Evolutionary conservation across 2,888 invertebrate genomes (phyloP), one percentile per base, ranked within the genome.

Genomic region (Drosophila anomelani): DNA sequence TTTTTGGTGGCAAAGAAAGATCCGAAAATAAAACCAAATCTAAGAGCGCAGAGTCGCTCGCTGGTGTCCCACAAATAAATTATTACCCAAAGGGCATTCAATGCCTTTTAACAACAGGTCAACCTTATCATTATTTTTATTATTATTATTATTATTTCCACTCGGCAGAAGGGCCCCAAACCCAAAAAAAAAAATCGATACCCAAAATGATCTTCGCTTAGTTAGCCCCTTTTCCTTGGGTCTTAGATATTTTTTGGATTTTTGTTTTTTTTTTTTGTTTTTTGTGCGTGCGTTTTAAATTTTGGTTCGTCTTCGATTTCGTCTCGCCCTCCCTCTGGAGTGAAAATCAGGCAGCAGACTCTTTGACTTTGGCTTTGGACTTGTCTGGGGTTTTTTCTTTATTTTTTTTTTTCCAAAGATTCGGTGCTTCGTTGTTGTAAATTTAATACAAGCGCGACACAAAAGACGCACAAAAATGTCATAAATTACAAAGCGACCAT

Each of bases 101-200:
- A 89, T 88, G 89, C 76, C 89, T 90, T 88, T 88, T 90, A 89
- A 90, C 88, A 90, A 89, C 88, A 89, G 90, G 90, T 90, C 90
- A 88, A 88, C 88, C 88, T 89, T 90, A 88, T 88, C 90, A 89
- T 88, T 90, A 88, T 90, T 90, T 87, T 87, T 88, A 88, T 88
- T 85, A 89, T 88, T 89, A 87, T 79, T 81, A 82, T 89, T 85
- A 85, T 89, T 84, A 86, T 84, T 79, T 85, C 77, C 77, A 84
- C 73, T 81, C 79, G 72, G 85, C 58, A 55, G 51, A 59, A 49
- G 61, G 55, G 61, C 57, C 34, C 51, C 66, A 32, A 47, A 47
- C n/a, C 26, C 26, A 26, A 60, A 34, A 26, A 43, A n/a, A 20
- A 44, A 61, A 76, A 75, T 73, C 72, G 69, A 74, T 68, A 57